Percentiles rank a stretch among this genome's conserved stretches.
These are phyloP conservation scores for Drosophila histrio DNA, from an alignment of 2,888 invertebrate species.

Conservation along the genomic window DNA sequence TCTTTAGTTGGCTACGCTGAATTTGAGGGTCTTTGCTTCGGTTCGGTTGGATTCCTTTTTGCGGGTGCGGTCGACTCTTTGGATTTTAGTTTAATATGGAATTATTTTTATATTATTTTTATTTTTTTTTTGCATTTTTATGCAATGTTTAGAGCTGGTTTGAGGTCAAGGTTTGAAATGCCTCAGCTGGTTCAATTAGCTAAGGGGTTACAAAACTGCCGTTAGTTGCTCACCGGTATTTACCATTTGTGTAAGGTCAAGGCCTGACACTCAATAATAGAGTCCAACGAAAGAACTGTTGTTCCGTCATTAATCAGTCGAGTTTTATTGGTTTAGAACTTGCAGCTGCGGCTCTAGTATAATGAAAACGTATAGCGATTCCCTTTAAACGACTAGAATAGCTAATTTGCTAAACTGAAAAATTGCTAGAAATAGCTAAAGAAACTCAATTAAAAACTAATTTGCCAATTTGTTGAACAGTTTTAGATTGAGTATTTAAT, in stretches of 20 bases:
- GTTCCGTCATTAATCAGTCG: slow-evolving; percentile 35
- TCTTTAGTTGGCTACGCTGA: slow-evolving; percentile 17
- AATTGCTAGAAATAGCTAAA: too few species aligned
- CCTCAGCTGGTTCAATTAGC: slow-evolving; percentile 56
- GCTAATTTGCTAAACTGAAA: too few species aligned
- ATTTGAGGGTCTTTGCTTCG: slow-evolving; percentile 16
- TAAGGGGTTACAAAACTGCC: not conserved
- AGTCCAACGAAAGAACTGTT: slow-evolving; percentile 11
- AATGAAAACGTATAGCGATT: too few species aligned
- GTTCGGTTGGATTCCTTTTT: slow-evolving; percentile 5
- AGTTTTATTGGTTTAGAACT: slow-evolving; percentile 5
- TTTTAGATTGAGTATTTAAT: too few species aligned
- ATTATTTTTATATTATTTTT: slow-evolving; percentile 23
- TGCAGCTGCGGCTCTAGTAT: not conserved
- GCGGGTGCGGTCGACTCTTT: slow-evolving; percentile 33
- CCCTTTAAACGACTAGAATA: too few species aligned
- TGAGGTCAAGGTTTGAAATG: slow-evolving; percentile 59
- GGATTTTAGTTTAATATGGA: slow-evolving; percentile 19
- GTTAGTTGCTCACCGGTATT: slow-evolving; percentile 1
- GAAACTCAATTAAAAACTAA: too few species aligned
- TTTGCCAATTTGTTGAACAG: too few species aligned
- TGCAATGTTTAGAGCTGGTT: slow-evolving; percentile 21
- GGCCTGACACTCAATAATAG: slow-evolving; percentile 20
- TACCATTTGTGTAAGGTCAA: slow-evolving; percentile 40
- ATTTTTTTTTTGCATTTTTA: slow-evolving; percentile 25